phyloP scores from a whole-genome alignment of 2,888 invertebrate species.

The Aporophyla lueneburgensis region DNA sequence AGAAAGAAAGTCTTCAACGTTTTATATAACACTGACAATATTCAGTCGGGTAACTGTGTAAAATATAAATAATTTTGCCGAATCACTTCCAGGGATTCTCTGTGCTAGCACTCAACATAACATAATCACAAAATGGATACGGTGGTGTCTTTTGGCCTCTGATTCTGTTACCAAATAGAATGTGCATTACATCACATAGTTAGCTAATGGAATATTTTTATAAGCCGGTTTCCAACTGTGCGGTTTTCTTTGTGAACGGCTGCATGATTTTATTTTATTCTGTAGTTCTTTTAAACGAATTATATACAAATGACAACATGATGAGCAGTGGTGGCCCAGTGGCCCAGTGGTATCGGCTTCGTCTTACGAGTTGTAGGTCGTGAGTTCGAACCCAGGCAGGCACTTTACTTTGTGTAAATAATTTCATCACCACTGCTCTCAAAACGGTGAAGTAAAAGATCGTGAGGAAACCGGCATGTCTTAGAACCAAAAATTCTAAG shows the following conservation, averaged over 20 bases:
- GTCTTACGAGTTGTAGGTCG: too few relatives aligned
- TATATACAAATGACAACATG: too few relatives aligned
- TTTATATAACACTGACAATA: neutral
- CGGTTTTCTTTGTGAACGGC: conserved; percentile 51
- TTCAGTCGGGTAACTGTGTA: neutral
- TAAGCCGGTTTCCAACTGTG: conserved; percentile 52
- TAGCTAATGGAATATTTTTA: conserved; percentile 78
- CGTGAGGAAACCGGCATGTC: too few relatives aligned
- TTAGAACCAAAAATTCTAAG: too few relatives aligned
- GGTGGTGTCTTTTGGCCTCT: conserved; percentile 75
- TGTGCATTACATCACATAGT: conserved; percentile 76
- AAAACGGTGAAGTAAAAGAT: too few relatives aligned
- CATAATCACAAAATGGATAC: conserved; percentile 77
- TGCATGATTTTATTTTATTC: conserved; percentile 24
- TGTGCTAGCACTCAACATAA: conserved; percentile 60
- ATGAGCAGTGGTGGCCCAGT: too few relatives aligned
- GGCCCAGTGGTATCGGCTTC: too few relatives aligned
- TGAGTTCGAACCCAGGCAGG: too few relatives aligned
- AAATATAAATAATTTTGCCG: neutral
- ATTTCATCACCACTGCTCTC: too few relatives aligned
- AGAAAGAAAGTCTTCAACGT: neutral
- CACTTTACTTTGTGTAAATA: too few relatives aligned
- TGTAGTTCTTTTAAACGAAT: neutral
- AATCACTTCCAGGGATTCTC: conserved; percentile 63
- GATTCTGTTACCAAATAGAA: conserved; percentile 74